Evolutionary conservation across 2,797 vertebrate species (phyloP).

Genomic region (Discoglossus pictus): DNA sequence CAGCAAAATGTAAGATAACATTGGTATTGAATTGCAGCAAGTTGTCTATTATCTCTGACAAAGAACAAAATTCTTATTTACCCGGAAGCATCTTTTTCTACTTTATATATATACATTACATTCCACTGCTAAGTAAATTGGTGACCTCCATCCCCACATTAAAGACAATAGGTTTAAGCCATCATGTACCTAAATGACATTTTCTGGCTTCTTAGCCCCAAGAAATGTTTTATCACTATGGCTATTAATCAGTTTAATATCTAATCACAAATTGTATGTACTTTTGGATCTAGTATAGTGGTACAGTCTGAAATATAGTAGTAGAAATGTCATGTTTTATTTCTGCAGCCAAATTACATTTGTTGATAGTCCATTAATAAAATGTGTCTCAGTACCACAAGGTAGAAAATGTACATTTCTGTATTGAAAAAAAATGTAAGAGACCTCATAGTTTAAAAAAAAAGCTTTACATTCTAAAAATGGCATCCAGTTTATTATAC

Average conservation of each 20-base stretch:
- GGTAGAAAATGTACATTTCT: too few species aligned
- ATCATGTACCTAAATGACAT: constrained; percentile 36
- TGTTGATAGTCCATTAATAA: too few species aligned
- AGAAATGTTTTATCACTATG: constrained; percentile 21
- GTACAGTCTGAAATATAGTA: too few species aligned
- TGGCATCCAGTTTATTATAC: too few species aligned
- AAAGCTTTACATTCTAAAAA: too few species aligned
- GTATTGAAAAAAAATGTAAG: too few species aligned
- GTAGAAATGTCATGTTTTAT: too few species aligned
- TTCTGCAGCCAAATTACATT: too few species aligned
- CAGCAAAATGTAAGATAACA: constrained; percentile 17
- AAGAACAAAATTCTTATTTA: constrained; percentile 38
- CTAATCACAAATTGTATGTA: constrained; percentile 26
- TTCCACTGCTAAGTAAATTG: constrained; percentile 24
- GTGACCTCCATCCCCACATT: too few species aligned
- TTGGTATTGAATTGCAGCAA: constrained; percentile 35
- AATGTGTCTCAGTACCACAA: too few species aligned
- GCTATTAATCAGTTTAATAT: constrained; percentile 48
- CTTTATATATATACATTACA: constrained; percentile 30
- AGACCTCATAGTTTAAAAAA: too few species aligned
- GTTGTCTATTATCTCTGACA: constrained; percentile 43
- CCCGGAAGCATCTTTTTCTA: constrained; percentile 40
- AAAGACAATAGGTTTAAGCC: constrained; percentile 27
- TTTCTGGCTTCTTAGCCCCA: constrained; percentile 7
- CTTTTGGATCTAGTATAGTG: constrained; percentile 2